phyloP scores from a whole-genome alignment of 1,140 invertebrate genomes.

The Bombyx mori region DNA sequence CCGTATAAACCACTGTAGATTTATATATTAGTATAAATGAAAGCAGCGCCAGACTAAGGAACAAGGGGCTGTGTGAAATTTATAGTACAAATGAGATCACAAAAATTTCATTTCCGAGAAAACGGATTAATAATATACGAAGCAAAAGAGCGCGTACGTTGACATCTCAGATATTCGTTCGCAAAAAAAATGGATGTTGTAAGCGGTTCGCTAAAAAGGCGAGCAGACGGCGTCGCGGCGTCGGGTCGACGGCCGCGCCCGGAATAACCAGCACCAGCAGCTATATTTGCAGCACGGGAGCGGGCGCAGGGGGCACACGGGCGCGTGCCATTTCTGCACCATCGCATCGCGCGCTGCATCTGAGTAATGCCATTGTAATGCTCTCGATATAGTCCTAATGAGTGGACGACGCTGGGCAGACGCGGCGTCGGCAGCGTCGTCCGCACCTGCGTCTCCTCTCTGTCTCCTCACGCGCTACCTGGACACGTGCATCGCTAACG shows the following conservation, averaged over 20 bases:
- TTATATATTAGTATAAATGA: no score
- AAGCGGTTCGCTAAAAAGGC: conserved; percentile 62
- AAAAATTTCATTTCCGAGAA: conserved; percentile 20
- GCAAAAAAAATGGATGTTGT: conserved; percentile 62
- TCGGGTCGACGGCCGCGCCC: conserved; percentile 65
- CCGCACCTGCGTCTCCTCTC: background rate
- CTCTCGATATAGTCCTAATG: conserved; percentile 58
- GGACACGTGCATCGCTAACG: conserved; percentile 4
- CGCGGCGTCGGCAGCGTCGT: conserved; percentile 44
- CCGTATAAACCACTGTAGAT: no score
- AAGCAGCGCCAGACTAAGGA: no score
- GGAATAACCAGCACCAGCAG: conserved; percentile 64
- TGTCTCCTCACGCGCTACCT: conserved; percentile 6
- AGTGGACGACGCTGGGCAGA: conserved; percentile 38
- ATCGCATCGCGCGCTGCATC: conserved; percentile 61
- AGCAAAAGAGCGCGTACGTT: conserved; percentile 45
- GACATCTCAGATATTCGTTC: conserved; percentile 57
- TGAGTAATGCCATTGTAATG: conserved; percentile 70
- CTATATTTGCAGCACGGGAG: conserved; percentile 60
- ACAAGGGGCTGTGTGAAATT: background rate
- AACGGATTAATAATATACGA: conserved; percentile 33
- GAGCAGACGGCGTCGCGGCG: conserved; percentile 68
- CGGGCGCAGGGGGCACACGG: conserved; percentile 40
- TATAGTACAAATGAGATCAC: background rate
- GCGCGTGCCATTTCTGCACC: conserved; percentile 65